Base-by-base conservation (phyloP, 2,888 invertebrate species). In the Diplazon laetatorius region DNA sequence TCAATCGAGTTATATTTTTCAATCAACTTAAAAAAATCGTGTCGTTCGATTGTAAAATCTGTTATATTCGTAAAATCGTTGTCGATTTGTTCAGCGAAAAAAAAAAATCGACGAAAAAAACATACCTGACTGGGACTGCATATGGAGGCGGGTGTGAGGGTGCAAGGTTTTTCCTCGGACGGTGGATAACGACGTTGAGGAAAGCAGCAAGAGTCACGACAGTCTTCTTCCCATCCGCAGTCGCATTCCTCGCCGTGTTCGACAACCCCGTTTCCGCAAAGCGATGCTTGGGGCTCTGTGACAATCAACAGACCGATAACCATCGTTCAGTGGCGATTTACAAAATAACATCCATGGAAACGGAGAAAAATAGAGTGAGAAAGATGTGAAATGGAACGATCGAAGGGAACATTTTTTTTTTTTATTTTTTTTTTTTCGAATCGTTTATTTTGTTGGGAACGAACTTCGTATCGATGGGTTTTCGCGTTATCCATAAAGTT, bases 211-310 rank as follows among this genome's bases (percentile, higher is more conserved):
- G 94, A 94, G 91, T 98, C 98, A 72, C 95, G 94, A 91, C 99
- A 99, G 90, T 99, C 98, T 87, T 98, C 97, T 86, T 97, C 97
- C 97, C 97, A 98, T 72, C 99, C 99, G 91, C 99, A 99, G 92
- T 99, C 99, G 91, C 99, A 99, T 91, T 99, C 96, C 92, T 99
- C 99, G 16, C 97, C 98, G 57, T 95, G 95, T 90, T 99, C 99
- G 55, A 98, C 98, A 35, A 99, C 98, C 48, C 98, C 98, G 91
- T 99, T 99, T 68, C 99, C 99, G 91, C 99, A 99, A 88, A 99
- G 97, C 0, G 99, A 96, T 72, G 95, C 95, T 91, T 97, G 97
- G 16, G 97, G 96, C 89, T 97, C 98, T 97, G 92, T 2, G 18
- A n/a, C 20, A 66, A 46, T 46, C 59, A 57, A 65, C 25, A 37